Conservation (phyloP, 1,140 invertebrate species). For the Ips typographus region DNA sequence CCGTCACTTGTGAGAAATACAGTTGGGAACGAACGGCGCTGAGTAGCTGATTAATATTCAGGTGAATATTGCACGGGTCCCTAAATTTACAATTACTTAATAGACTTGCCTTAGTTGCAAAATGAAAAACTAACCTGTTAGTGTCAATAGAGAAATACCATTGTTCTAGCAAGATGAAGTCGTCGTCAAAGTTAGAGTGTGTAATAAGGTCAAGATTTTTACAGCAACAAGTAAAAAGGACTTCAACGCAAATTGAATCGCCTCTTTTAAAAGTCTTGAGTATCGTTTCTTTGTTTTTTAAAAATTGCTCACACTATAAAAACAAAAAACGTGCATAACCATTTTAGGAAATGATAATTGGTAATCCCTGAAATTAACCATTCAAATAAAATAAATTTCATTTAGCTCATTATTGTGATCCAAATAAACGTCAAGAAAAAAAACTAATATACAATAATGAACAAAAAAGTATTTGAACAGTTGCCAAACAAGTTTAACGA, state of each 20-base stretch:
- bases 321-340: constrained; percentile 16
- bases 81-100: background rate
- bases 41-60: constrained; percentile 72
- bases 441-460: too few species aligned
- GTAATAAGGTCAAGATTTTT: constrained; percentile 50
- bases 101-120: background rate
- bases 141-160: constrained; percentile 69
- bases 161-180: constrained; percentile 66
- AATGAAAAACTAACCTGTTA: constrained; percentile 58
- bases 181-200: constrained; percentile 52
- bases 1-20: constrained; percentile 94
- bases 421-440: too few species aligned
- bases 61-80: constrained; percentile 44
- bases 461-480: too few species aligned
- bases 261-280: constrained; percentile 59
- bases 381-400: background rate
- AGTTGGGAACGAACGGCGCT: constrained; percentile 93
- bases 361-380: background rate
- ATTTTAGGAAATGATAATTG: background rate
- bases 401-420: too few species aligned
- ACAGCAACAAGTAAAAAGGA: constrained; percentile 68
- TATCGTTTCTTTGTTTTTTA: constrained; percentile 36
- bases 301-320: constrained; percentile 40
- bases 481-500: too few species aligned
- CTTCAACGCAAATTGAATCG: constrained; percentile 72